A percentile compares a stretch with the other conserved stretches of the same genome.
These are phyloP conservation scores for Porites cylindrica DNA, from an alignment of 92 coral and sea anemone species.

Conservation along the genomic window DNA sequence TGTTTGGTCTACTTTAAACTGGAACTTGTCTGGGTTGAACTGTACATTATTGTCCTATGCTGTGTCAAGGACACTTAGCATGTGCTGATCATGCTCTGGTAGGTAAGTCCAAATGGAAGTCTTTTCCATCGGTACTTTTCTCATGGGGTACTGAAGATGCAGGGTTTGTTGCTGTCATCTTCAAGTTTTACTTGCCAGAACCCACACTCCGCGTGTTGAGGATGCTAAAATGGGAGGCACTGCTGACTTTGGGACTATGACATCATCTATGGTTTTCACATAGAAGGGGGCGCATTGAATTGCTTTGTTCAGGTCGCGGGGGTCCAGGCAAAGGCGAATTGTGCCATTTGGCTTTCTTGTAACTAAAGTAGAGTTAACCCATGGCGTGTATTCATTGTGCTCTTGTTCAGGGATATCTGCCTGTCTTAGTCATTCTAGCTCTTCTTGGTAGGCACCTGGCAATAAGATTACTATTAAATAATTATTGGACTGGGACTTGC, in stretches of 20 bases:
- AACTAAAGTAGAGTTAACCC: background rate
- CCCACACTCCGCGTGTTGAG: conserved; percentile 69
- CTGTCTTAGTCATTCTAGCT: no score
- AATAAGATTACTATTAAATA: no score
- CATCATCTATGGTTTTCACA: conserved; percentile 47
- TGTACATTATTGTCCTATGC: no score
- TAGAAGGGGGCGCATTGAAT: conserved; percentile 15
- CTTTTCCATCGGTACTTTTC: conserved; percentile 67
- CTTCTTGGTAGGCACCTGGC: no score
- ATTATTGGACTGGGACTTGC: no score
- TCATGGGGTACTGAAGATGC: conserved; percentile 20
- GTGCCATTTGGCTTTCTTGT: conserved; percentile 42
- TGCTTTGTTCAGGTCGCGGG: conserved; percentile 65
- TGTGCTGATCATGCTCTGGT: no score
- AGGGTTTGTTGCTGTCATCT: conserved; percentile 55
- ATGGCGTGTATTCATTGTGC: no score
- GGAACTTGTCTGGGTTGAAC: conserved; percentile 46
- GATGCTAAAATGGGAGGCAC: conserved; percentile 66
- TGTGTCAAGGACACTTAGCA: no score
- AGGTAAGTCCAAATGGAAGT: conserved; percentile 23
- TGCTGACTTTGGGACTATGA: conserved; percentile 59
- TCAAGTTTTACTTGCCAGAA: conserved; percentile 44
- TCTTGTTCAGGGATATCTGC: background rate
- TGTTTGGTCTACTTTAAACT: conserved; percentile 60
- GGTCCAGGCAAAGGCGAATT: conserved; percentile 73